Evolutionary conservation across 2,888 invertebrate genomes (phyloP).

Genomic region (Microdon myrmicae): DNA sequence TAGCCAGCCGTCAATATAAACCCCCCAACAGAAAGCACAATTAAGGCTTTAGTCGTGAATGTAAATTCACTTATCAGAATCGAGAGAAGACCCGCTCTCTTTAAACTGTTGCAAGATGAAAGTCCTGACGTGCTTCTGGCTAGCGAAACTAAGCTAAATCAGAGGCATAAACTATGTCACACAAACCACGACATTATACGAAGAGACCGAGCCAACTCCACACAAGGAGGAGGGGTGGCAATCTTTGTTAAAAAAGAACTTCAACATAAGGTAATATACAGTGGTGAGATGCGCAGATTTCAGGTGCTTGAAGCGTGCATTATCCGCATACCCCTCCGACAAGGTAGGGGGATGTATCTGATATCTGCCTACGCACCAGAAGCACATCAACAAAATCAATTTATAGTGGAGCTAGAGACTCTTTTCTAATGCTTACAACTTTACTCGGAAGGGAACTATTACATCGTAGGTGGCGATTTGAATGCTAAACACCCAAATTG

Average conservation of each 20-base stretch:
- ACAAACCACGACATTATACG: neutral
- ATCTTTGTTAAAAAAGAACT: no score
- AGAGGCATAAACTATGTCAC: no score
- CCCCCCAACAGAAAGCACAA: no score
- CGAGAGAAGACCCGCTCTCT: neutral
- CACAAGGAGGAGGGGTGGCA: no score
- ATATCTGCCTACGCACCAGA: no score
- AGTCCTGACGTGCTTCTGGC: neutral
- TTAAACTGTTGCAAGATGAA: neutral
- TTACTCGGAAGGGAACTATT: conserved; percentile 2
- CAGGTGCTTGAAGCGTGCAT: no score
- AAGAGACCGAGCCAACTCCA: neutral
- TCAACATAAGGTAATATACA: no score
- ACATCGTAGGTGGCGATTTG: conserved; percentile 17
- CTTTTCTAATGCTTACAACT: conserved; percentile 14
- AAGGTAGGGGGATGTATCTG: no score
- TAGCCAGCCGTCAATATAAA: no score
- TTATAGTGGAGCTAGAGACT: neutral
- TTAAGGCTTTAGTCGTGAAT: neutral
- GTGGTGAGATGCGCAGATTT: no score
- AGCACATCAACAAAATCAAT: neutral
- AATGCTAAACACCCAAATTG: conserved; percentile 14
- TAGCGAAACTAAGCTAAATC: neutral
- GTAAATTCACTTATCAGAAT: neutral
- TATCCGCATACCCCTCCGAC: no score